Evolutionary conservation across 1,140 invertebrate species (phyloP), one percentile per base, ranked within the genome.

Genomic region (Caligus rogercresseyi): DNA sequence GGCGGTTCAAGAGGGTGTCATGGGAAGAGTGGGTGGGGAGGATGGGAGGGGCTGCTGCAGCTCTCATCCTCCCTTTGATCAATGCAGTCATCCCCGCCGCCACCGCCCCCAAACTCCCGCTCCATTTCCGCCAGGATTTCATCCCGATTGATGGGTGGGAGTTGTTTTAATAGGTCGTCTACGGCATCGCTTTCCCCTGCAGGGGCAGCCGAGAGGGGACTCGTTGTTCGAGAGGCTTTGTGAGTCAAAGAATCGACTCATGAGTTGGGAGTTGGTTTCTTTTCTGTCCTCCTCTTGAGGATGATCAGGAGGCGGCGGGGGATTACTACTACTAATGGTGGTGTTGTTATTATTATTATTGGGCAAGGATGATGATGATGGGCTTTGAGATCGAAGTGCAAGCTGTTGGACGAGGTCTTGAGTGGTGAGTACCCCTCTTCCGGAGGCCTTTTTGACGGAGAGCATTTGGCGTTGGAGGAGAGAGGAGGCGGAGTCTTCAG

Each of bases 351-450:
- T 23, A 13, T 56, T 25, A 56, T 43, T 43, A 43, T 23, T 56
- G n/a, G 24, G n/a, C 1, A 56, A 23, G 14, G n/a, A 14, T n/a
- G n/a, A n/a, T n/a, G n/a, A n/a, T n/a, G n/a, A n/a, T 20, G 54
- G 54, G 2, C 19, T 21, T 56, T 56, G 54, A 25, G 57, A 3
- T 20, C 57, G 57, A 18, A 60, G 25, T 14, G 57, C 61, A 20
- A 63, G 23, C 16, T 63, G 19, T 63, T 63, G 51, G 16, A 63
- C 24, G 18, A 63, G 52, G 16, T 63, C 61, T 56, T 63, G 52
- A 16, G 61, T 63, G 18, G 61, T 63, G 23, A 20, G 25, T 15
- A 63, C 61, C n/a, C n/a, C n/a, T 53, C 57, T 63, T 19, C 61
- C 53, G 2, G 52, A 26, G n/a, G 21, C n/a, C 52, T 25, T 58